Conservation (phyloP, 2,797 vertebrate genomes). For the Tinamus major region DNA sequence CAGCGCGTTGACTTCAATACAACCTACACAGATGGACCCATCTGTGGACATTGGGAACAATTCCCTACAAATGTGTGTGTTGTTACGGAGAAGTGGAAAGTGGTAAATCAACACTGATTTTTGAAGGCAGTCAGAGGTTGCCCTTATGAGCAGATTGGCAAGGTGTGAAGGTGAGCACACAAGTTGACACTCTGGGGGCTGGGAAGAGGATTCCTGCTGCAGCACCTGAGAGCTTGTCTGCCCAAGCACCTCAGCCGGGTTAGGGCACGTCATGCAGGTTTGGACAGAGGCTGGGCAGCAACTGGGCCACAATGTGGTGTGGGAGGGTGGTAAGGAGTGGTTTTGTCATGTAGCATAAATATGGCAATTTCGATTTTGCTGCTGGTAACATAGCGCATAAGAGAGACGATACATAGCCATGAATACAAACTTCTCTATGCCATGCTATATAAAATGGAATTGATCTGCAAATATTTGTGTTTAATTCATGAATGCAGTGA, state of each 20-base stretch:
- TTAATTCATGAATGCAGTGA: background rate
- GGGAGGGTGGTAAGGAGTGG: too few species aligned
- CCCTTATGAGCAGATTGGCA: background rate
- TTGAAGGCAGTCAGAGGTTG: background rate
- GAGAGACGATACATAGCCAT: background rate
- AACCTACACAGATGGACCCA: slow-evolving; percentile 33
- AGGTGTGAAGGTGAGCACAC: background rate
- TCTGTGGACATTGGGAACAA: slow-evolving; percentile 39
- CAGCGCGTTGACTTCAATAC: slow-evolving; percentile 24
- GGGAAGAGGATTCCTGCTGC: background rate
- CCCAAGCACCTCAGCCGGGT: background rate
- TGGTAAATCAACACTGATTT: background rate
- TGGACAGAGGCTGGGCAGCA: background rate
- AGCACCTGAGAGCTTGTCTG: background rate
- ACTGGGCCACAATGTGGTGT: too few species aligned
- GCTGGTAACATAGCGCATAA: background rate
- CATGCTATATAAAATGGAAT: background rate
- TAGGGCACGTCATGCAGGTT: too few species aligned
- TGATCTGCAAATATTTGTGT: background rate
- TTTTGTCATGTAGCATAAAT: too few species aligned
- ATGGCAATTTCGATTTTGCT: background rate
- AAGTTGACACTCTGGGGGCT: background rate
- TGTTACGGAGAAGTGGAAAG: background rate
- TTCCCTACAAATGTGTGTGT: background rate
- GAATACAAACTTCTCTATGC: background rate